phyloP scores from a whole-genome alignment of 2,888 invertebrate species.

The Ophion ventricosus region DNA sequence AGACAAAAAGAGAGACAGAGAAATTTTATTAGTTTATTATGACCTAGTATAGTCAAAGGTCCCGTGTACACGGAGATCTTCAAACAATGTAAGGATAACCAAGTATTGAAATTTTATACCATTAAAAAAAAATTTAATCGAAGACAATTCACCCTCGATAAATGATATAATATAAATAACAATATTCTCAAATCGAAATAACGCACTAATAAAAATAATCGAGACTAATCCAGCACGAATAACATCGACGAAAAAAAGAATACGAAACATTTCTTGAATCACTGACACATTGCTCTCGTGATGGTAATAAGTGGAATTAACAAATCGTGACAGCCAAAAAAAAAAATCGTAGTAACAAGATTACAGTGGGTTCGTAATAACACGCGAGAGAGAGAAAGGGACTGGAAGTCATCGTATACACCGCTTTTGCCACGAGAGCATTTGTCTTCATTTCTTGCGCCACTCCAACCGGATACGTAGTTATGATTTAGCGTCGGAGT shows the following conservation, averaged over 20 bases:
- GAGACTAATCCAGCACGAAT: no score
- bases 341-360: neutral
- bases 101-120: no score
- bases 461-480: conserved; percentile 75
- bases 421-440: conserved; percentile 67
- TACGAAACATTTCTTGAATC: neutral
- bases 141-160: no score
- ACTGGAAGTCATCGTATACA: conserved; percentile 15
- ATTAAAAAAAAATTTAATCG: no score
- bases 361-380: neutral
- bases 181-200: no score
- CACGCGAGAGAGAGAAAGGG: conserved; percentile 19
- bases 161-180: no score
- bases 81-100: no score
- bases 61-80: no score
- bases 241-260: neutral
- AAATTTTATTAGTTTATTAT: neutral
- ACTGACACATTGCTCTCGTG: neutral
- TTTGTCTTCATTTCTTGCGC: conserved; percentile 81
- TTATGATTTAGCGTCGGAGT: conserved; percentile 77
- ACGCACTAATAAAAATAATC: no score
- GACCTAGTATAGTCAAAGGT: no score
- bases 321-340: neutral
- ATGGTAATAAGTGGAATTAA: neutral
- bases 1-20: neutral